Base-by-base conservation (phyloP, 2,113 vertebrate species). In the Ranitomeya variabilis region DNA sequence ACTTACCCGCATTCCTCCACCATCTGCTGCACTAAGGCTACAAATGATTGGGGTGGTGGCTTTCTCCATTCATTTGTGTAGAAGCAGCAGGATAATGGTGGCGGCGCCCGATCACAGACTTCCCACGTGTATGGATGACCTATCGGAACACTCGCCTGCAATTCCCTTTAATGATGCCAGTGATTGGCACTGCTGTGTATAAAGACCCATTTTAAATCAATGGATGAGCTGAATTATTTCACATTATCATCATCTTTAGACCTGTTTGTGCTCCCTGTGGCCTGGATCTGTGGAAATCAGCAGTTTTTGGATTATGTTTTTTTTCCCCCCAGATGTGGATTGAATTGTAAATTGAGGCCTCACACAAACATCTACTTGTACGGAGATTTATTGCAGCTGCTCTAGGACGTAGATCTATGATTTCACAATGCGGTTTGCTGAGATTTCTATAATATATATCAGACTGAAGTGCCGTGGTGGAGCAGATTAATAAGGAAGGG, bases 361-460 rank as follows among this genome's bases (percentile, higher is more conserved):
- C 5, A 54, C 62, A 83, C 45, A 83, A 83, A 67, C 21, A 67
- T 12, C 37, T 83, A 52, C 31, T 83, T 83, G 8, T 66, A 15
- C 18, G 7, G 18, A 83, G 18, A 83, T 66, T 66, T 67, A 83
- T 19, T 23, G 80, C 60, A 66, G 71, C 71, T 74, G 73, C 73
- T 76, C 21, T 13, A 51, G 0, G 45, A 7, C 18, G 73, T 19
- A 76, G 37, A 83, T 83, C 45, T 69, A 52, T 26, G 62, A 83
- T 69, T 83, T 23, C 78, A 59, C 78, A 60, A 16, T 80, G 78
- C 52, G 78, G 78, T 60, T 79, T 80, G 78, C 55, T 59, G 78
- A 60, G 55, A 60, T 59, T 16, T 60, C 45, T 57, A 15, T 52
- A 26, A 59, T 80, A 80, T 80, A 59, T 59, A 16, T 59, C 21